Evolutionary conservation across 2,888 invertebrate genomes (phyloP).

Genomic region (Phrixothrix hirtus): DNA sequence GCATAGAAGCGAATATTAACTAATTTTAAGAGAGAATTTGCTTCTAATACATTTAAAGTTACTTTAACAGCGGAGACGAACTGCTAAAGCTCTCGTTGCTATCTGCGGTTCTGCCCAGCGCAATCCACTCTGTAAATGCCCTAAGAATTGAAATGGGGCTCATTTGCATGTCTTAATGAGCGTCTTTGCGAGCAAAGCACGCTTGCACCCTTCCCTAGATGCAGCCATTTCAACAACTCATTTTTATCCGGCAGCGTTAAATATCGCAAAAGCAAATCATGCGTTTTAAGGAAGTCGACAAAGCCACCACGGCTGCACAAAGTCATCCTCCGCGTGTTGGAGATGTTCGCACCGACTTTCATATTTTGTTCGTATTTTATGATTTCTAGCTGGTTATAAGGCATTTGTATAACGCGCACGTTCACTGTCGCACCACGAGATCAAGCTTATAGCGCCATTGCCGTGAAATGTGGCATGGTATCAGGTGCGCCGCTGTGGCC

Average conservation of each 20-base stretch:
- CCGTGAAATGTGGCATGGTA: slow-evolving; percentile 50
- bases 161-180: slow-evolving; percentile 56
- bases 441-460: slow-evolving; percentile 51
- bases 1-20: too few relatives aligned
- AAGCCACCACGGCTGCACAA: slow-evolving; percentile 17
- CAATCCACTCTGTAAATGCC: slow-evolving; percentile 54
- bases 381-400: slow-evolving; percentile 46
- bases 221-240: slow-evolving; percentile 48
- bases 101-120: slow-evolving; percentile 42
- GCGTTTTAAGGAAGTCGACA: slow-evolving; percentile 33
- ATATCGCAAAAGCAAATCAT: slow-evolving; percentile 44
- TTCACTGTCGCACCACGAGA: slow-evolving; percentile 53
- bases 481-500: slow-evolving; percentile 42
- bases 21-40: neutral
- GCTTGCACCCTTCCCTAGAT: slow-evolving; percentile 44
- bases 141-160: slow-evolving; percentile 54
- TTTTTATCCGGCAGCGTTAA: slow-evolving; percentile 46
- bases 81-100: slow-evolving; percentile 32
- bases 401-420: slow-evolving; percentile 55
- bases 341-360: slow-evolving; percentile 43
- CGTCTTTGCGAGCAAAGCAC: slow-evolving; percentile 52
- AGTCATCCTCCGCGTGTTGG: slow-evolving; percentile 33
- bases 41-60: slow-evolving; percentile 17
- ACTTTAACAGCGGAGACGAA: slow-evolving; percentile 20
- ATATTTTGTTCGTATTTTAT: slow-evolving; percentile 56